Percentiles rank a stretch among this genome's conserved stretches.
phyloP scores from a whole-genome alignment of 2,797 vertebrate species.

The Parauchenoglanis ngamensis region DNA sequence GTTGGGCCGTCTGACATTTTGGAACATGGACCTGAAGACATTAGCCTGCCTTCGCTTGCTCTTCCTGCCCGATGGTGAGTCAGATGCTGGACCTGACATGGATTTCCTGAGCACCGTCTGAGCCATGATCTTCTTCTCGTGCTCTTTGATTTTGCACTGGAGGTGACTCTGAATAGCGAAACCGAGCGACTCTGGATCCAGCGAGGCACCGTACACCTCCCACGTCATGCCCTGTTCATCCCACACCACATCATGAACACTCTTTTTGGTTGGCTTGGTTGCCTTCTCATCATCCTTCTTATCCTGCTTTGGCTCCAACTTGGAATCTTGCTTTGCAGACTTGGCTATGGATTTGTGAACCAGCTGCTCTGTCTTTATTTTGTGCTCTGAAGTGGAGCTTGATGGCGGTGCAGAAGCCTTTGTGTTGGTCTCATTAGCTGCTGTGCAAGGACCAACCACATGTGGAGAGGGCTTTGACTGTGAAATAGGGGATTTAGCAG shows the following conservation, averaged over 20 bases:
- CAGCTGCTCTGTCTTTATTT: constrained; percentile 42
- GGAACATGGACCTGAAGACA: constrained; percentile 90
- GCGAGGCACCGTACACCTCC: constrained; percentile 96
- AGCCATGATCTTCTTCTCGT: constrained; percentile 84
- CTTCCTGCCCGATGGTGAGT: constrained; percentile 78
- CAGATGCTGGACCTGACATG: constrained; percentile 71
- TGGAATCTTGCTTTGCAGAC: constrained; percentile 44
- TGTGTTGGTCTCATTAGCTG: constrained; percentile 47
- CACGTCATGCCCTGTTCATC: constrained; percentile 99
- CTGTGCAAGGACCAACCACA: constrained; percentile 39
- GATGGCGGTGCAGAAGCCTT: constrained; percentile 61
- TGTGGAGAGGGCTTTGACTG: constrained; percentile 58
- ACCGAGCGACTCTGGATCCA: constrained; percentile 93
- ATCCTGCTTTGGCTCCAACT: constrained; percentile 59
- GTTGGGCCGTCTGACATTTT: constrained; percentile 91
- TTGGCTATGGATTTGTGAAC: constrained; percentile 26
- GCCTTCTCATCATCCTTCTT: constrained; percentile 63
- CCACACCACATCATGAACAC: constrained; percentile 91
- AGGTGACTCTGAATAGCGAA: constrained; percentile 97
- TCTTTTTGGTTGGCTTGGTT: constrained; percentile 70
- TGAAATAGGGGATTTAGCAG: constrained; percentile 57
- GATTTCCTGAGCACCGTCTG: constrained; percentile 85
- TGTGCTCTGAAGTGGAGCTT: constrained; percentile 53
- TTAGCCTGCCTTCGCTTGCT: constrained; percentile 89
- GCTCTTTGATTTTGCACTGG: constrained; percentile 95